These are phyloP conservation scores for Myopa tessellatipennis DNA, from an alignment of 2,888 invertebrate species.

Conservation along the genomic window DNA sequence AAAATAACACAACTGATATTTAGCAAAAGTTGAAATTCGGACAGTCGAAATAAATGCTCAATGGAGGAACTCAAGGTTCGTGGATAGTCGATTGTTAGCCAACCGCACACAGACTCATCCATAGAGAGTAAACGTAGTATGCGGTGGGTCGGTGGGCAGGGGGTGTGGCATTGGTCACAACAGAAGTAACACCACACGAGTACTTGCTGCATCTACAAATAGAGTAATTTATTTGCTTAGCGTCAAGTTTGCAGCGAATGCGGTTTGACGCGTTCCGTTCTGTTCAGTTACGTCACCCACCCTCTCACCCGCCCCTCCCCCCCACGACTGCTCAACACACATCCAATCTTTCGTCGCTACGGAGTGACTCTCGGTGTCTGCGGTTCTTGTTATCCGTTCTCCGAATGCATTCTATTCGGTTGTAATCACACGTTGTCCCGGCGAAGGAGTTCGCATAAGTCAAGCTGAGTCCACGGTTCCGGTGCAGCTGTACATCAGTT, in stretches of 20 bases:
- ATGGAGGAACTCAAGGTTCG: constrained; percentile 19
- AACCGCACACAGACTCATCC: not conserved
- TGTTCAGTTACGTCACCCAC: constrained; percentile 3
- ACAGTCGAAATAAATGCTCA: constrained; percentile 32
- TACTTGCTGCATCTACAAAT: constrained; percentile 46
- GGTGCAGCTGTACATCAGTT: constrained; percentile 14
- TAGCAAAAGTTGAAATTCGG: not conserved
- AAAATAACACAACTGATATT: constrained; percentile 1
- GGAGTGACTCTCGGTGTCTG: not conserved
- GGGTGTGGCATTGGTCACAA: not conserved
- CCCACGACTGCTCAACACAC: constrained; percentile 19
- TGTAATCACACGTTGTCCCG: constrained; percentile 36
- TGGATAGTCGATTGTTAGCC: constrained; percentile 8
- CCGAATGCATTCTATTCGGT: constrained; percentile 41
- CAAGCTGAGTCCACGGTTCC: constrained; percentile 34
- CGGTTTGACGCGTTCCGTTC: constrained; percentile 47
- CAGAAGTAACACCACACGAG: constrained; percentile 17
- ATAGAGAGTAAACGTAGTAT: not conserved
- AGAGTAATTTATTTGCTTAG: constrained; percentile 57
- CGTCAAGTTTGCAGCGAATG: constrained; percentile 50
- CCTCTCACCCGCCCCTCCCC: constrained; percentile 1
- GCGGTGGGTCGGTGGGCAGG: not conserved
- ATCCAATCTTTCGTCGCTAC: not conserved
- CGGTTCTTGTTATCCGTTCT: constrained; percentile 29
- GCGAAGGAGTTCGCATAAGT: constrained; percentile 32